These are phyloP conservation scores for Camponotus fellah DNA, from an alignment of 2,888 invertebrate species.

Conservation along the genomic window DNA sequence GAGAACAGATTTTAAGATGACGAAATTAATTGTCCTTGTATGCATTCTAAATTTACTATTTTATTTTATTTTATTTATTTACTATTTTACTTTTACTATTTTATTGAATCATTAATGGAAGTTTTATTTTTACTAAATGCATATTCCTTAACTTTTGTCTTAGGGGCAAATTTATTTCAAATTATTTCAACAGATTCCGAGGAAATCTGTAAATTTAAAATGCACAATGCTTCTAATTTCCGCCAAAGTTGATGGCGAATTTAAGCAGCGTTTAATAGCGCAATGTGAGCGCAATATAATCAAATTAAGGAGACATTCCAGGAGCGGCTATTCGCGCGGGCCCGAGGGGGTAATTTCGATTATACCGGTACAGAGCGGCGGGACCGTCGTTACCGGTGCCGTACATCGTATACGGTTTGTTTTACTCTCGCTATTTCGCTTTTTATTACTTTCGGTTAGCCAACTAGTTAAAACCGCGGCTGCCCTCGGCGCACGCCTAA, in stretches of 20 bases:
- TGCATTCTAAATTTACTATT: background rate
- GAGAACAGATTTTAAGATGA: background rate
- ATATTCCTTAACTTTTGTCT: background rate
- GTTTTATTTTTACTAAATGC: background rate
- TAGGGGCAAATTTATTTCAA: background rate
- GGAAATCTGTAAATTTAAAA: background rate
- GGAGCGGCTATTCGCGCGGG: constrained; percentile 18
- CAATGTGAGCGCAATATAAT: constrained; percentile 5
- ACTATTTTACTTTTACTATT: background rate
- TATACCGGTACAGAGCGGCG: constrained; percentile 52
- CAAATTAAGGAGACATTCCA: constrained; percentile 25
- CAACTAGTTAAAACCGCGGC: constrained; percentile 71
- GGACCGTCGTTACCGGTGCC: constrained; percentile 65
- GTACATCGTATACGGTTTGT: constrained; percentile 62
- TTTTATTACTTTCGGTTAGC: constrained; percentile 75
- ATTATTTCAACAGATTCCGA: background rate
- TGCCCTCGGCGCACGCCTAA: constrained; percentile 75
- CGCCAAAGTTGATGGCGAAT: background rate
- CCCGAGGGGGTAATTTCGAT: constrained; percentile 65
- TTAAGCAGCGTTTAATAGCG: background rate
- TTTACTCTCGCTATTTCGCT: constrained; percentile 68
- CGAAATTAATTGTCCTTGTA: background rate
- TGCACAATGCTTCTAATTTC: background rate
- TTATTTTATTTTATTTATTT: no score
- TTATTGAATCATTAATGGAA: background rate